Evolutionary conservation across 2,888 invertebrate species (phyloP).

Genomic region (Flexamia atlantica): DNA sequence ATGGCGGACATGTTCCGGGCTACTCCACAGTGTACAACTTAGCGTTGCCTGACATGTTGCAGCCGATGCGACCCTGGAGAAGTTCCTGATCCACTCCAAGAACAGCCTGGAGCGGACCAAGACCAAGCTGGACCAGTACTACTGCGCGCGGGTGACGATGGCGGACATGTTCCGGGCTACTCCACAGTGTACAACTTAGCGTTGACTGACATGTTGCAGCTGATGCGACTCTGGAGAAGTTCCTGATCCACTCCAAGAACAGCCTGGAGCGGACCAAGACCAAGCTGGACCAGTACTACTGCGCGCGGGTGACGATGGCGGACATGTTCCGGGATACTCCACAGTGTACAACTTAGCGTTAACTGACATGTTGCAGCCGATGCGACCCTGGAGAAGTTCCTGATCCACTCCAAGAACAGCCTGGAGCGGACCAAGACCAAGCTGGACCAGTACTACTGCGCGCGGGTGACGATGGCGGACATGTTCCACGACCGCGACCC

Average conservation of each 20-base stretch:
- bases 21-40: too few species aligned
- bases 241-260: constrained; percentile 69
- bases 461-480: constrained; percentile 71
- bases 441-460: constrained; percentile 71
- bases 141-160: constrained; percentile 70
- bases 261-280: constrained; percentile 70
- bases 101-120: constrained; percentile 70
- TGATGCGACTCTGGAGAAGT: constrained; percentile 55
- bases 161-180: constrained; percentile 72
- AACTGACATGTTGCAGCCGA: too few species aligned
- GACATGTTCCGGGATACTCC: constrained; percentile 71
- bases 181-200: too few species aligned
- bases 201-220: too few species aligned
- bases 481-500: constrained; percentile 71
- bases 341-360: too few species aligned
- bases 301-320: constrained; percentile 70
- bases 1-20: constrained; percentile 72
- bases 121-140: constrained; percentile 71
- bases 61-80: constrained; percentile 58
- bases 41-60: too few species aligned
- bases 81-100: constrained; percentile 68
- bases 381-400: constrained; percentile 55
- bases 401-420: constrained; percentile 70
- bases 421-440: constrained; percentile 70
- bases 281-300: constrained; percentile 71